A percentile compares a stretch with the other conserved stretches of the same genome.
Conservation (phyloP, 92 coral and sea anemone genomes). For the Umimayanthus chanpuru region DNA sequence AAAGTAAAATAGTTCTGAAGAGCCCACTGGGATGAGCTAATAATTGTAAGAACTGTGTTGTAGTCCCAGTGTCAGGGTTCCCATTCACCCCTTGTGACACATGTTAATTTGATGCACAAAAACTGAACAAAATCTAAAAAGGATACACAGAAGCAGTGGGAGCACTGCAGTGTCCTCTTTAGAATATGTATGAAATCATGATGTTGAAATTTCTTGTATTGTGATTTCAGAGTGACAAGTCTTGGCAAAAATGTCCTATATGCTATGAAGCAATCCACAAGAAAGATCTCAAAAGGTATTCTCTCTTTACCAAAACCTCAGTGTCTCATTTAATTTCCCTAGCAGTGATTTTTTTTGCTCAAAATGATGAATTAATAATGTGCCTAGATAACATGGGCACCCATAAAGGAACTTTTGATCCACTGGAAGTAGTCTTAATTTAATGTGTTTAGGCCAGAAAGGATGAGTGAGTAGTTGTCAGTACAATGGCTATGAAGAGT, state of each 20-base stretch:
- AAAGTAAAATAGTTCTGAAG: background rate
- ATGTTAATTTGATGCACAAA: too few relatives aligned
- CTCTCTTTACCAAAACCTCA: background rate
- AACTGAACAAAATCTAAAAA: too few relatives aligned
- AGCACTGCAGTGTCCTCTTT: too few relatives aligned
- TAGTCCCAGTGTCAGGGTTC: too few relatives aligned
- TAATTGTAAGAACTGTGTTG: background rate
- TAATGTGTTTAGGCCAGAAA: background rate
- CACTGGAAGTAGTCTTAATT: background rate
- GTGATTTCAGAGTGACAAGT: slow-evolving; percentile 77
- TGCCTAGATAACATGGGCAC: too few relatives aligned
- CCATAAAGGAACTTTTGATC: too few relatives aligned
- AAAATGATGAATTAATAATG: background rate
- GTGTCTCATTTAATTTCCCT: background rate
- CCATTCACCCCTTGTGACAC: too few relatives aligned
- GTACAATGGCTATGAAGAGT: background rate
- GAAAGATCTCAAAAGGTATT: slow-evolving; percentile 88
- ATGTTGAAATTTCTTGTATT: slow-evolving; percentile 3
- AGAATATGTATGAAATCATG: background rate
- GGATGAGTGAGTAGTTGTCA: background rate
- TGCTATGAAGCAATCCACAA: slow-evolving; percentile 87
- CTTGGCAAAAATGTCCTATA: slow-evolving; percentile 96
- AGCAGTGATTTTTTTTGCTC: background rate
- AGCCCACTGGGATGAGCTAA: background rate
- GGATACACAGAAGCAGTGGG: too few relatives aligned